A percentile compares a stretch with the other conserved stretches of the same genome.
Conservation (phyloP, 2,888 invertebrate genomes). For the Chesias legatella region DNA sequence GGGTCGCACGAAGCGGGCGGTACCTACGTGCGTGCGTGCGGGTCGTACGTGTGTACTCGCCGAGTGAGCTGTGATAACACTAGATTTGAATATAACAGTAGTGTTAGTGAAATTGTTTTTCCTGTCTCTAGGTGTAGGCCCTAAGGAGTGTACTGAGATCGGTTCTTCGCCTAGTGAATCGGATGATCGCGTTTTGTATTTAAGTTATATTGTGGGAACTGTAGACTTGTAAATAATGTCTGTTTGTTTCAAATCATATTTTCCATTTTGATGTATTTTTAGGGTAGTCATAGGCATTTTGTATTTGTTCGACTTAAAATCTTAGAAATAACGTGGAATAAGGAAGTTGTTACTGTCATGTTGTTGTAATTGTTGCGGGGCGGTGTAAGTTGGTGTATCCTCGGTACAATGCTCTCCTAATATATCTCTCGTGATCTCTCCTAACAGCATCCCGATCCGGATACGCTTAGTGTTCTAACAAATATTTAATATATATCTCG, state of each 20-base stretch:
- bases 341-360: constrained; percentile 58
- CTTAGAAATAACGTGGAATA: constrained; percentile 48
- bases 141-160: constrained; percentile 53
- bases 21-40: constrained; percentile 35
- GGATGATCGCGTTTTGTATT: constrained; percentile 42
- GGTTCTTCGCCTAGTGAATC: constrained; percentile 49
- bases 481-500: constrained; percentile 13
- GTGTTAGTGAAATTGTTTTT: constrained; percentile 48
- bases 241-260: constrained; percentile 61
- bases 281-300: constrained; percentile 73
- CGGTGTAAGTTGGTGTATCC: constrained; percentile 46
- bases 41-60: constrained; percentile 48
- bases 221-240: constrained; percentile 65
- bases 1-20: constrained; percentile 30
- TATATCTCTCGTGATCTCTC: constrained; percentile 23
- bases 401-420: constrained; percentile 18
- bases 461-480: constrained; percentile 17
- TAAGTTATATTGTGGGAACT: constrained; percentile 66
- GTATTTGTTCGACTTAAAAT: constrained; percentile 63
- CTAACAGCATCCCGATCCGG: constrained; percentile 14
- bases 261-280: constrained; percentile 76
- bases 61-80: constrained; percentile 75
- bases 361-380: constrained; percentile 61
- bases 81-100: constrained; percentile 68
- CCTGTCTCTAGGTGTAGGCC: constrained; percentile 62